Base-by-base conservation (phyloP, 1,140 invertebrate species). In the Arctopsyche grandis region DNA sequence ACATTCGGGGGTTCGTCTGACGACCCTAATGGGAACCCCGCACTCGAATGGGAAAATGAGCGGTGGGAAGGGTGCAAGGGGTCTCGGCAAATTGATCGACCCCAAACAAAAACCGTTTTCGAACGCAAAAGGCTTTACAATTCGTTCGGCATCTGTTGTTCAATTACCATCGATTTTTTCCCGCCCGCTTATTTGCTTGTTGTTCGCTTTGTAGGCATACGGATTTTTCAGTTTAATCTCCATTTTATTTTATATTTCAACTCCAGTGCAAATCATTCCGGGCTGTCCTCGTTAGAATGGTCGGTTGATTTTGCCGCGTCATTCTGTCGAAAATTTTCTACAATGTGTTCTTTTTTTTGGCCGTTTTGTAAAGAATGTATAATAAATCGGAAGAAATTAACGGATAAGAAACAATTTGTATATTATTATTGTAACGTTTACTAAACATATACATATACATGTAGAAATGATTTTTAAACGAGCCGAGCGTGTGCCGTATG, bases 91-190 rank as follows among this genome's bases (percentile, higher is more conserved):
- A 66, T 66, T 66, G 63, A 66, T 66, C 21, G 63, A 12, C 14
- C 19, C 22, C 63, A 22, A 66, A 60, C 58, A 19, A 60, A 60
- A 60, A 60, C 21, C 56, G 56, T 60, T 60, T 60, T 9, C 56
- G 56, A 19, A 60, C 14, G 21, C 10, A 12, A n/a, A 66, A 66
- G 24, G 22, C 24, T 66, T 26, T 19, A 10, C 9, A 29, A 14
- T 24, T 66, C 63, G 63, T 66, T 21, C 24, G 63, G 24, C 56
- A 19, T 60, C 21, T 29, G 63, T 12, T 12, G 63, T 66, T 66
- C 63, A 29, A 66, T 66, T 66, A 66, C 14, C 19, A 5, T 66
- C 24, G 63, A 26, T 66, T 66, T 60, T n/a, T 66, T 66, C 24
- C 12, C 10, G 9, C 9, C 7, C 24, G 5, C 24, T 66, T 66